Evolutionary conservation across 2,888 invertebrate genomes (phyloP).

Genomic region (Shargacucullia verbasci): DNA sequence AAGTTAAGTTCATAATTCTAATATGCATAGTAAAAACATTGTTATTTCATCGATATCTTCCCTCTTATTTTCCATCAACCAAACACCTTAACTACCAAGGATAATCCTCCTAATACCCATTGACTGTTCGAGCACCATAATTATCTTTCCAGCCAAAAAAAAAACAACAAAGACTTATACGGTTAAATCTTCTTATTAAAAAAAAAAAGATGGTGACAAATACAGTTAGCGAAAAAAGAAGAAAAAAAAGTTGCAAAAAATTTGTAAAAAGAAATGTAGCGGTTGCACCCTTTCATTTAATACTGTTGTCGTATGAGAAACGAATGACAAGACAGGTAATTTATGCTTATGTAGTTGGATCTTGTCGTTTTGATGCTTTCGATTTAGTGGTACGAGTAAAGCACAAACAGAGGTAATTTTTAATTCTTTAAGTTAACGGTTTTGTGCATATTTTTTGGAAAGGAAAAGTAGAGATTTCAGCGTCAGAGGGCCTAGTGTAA

Average conservation of each 20-base stretch:
- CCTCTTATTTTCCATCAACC: not conserved
- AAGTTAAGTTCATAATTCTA: too few relatives aligned
- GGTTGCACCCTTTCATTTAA: constrained; percentile 76
- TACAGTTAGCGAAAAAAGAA: constrained; percentile 47
- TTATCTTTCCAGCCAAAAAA: constrained; percentile 59
- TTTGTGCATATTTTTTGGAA: too few relatives aligned
- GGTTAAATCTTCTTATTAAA: constrained; percentile 70
- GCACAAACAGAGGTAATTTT: too few relatives aligned
- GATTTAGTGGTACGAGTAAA: too few relatives aligned
- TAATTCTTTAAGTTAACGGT: too few relatives aligned
- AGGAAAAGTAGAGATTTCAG: too few relatives aligned
- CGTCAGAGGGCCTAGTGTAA: too few relatives aligned
- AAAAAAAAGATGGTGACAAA: constrained; percentile 61
- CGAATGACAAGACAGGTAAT: constrained; percentile 68
- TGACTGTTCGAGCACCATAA: constrained; percentile 72
- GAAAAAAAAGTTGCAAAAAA: constrained; percentile 50
- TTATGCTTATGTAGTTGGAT: constrained; percentile 33
- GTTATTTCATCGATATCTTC: not conserved
- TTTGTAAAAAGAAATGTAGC: too few relatives aligned
- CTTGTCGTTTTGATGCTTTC: constrained; percentile 19
- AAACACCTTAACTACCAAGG: constrained; percentile 25
- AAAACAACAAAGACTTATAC: constrained; percentile 58
- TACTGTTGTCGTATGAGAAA: constrained; percentile 74
- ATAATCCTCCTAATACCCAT: constrained; percentile 56
- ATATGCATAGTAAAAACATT: too few relatives aligned